Conservation (phyloP, 2,797 vertebrate genomes). For the Sebastes trivittatus region DNA sequence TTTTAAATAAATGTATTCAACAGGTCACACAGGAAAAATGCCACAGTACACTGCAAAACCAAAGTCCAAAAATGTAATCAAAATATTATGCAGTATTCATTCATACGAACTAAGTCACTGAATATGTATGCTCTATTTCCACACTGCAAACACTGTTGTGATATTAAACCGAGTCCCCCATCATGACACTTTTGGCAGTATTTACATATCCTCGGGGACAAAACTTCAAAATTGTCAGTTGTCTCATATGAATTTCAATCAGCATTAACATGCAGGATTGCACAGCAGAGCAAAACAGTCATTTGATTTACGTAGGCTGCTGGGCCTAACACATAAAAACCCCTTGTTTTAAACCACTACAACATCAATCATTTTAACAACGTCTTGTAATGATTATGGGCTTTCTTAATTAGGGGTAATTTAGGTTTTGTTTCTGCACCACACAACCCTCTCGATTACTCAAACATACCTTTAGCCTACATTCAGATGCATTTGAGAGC, state of each 20-base stretch:
- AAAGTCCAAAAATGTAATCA: neutral
- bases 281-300: neutral
- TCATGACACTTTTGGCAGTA: neutral
- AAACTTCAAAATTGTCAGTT: neutral
- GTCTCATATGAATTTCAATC: constrained; percentile 36
- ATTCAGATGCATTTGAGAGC: neutral
- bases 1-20: neutral
- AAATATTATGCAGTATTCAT: neutral
- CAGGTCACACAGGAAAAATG: neutral
- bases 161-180: neutral
- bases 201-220: neutral
- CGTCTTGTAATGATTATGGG: neutral
- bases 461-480: neutral
- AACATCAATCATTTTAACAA: neutral
- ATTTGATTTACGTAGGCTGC: neutral
- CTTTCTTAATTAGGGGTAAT: neutral
- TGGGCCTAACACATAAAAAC: neutral
- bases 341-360: neutral
- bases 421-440: neutral
- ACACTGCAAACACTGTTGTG: neutral
- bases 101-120: neutral
- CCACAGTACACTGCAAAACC: neutral
- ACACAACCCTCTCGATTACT: neutral
- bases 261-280: neutral
- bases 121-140: neutral